A percentile compares a stretch with the other conserved stretches of the same genome.
phyloP scores from a whole-genome alignment of 2,113 vertebrate species.

The Eolophus roseicapilla region DNA sequence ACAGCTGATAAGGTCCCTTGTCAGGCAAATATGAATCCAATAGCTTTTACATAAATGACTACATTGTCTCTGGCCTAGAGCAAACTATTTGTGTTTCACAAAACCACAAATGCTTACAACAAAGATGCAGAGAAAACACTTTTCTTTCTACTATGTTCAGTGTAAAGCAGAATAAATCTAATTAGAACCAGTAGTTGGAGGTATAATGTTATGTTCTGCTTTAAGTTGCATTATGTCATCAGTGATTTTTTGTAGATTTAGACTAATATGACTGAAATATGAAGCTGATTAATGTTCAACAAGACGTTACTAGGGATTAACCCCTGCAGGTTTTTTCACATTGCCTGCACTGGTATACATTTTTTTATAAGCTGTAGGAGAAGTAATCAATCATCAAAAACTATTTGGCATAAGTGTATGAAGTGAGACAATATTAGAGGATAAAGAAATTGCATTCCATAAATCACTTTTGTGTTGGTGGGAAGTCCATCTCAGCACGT shows the following conservation, averaged over 20 bases:
- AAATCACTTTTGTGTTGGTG: neutral
- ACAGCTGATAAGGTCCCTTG: conserved; percentile 47
- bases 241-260: neutral
- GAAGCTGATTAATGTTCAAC: neutral
- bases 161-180: neutral
- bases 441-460: neutral
- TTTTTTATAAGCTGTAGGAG: neutral
- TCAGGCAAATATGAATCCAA: conserved; percentile 30
- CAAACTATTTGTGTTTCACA: neutral
- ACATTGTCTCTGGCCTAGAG: conserved; percentile 28
- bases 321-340: neutral
- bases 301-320: neutral
- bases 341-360: neutral
- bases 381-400: neutral
- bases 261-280: neutral
- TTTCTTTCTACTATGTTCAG: neutral
- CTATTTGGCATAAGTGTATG: neutral
- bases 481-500: neutral
- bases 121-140: neutral
- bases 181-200: neutral
- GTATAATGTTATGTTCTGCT: neutral
- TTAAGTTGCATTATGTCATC: neutral
- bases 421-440: neutral
- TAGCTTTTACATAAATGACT: conserved; percentile 18
- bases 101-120: neutral